Evolutionary conservation across 92 coral and sea anemone genomes (phyloP), one percentile per base, ranked within the genome.

Genomic region (Palythoa caribaeorum): DNA sequence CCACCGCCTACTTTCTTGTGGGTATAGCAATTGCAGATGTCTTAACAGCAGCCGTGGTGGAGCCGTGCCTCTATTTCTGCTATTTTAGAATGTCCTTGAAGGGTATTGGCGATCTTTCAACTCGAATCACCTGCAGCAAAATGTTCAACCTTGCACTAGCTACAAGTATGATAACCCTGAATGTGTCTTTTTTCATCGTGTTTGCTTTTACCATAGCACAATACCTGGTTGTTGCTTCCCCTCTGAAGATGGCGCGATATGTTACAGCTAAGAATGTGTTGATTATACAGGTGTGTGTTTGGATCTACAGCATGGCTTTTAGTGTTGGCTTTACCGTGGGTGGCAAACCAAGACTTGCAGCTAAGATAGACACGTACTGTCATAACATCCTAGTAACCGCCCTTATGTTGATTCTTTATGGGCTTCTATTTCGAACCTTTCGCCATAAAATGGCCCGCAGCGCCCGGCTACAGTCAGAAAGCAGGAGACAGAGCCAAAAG

Each of bases 381-480:
- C 28, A 2, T 75, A 28, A 28, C 54, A 60, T 15, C 16, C 16
- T 37, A 44, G 60, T 11, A 2, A 57, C 1, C 12, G 38, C 7
- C 16, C 71, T 79, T 36, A 13, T 62, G 35, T 10, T 60, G 53
- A 36, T 60, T 38, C 2, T 44, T 1, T 60, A 79, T 55, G 73
- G 53, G 15, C 72, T 79, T 6, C 15, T 79, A 79, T 79, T 59
- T 55, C 71, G 72, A 38, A 12, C 73, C 13, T 60, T 79, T 79
- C 84, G 72, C 38, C 73, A 73, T 62, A 79, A 79, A 79, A 79
- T 79, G 84, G 84, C 84, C 12, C 15, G 59, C 35, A 79, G 84
- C 37, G 38, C 38, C 21, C 21, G 28, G 37, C 35, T 59, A 8
- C 73, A 79, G 54, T 79, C 84, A 6, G 84, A 79, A 54, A 79